Evolutionary conservation across 37 sponge, comb jelly and placozoan genomes (phyloP), one percentile per base, ranked within the genome.

Genomic region (Beroe forskalii): DNA sequence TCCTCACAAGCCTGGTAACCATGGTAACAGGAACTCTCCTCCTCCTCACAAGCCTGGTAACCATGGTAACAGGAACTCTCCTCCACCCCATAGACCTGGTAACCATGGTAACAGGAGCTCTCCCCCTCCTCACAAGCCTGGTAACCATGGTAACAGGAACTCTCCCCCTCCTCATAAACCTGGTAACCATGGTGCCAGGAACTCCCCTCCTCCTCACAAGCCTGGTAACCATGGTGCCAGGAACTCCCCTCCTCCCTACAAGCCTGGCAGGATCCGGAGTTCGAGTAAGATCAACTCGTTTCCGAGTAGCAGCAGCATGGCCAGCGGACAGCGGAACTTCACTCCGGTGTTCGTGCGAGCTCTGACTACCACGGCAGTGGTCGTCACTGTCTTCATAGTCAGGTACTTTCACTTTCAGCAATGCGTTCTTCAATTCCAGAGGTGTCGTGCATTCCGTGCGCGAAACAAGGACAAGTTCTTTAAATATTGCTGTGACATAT

Each of bases 381-480:
- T 80, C 1, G 86, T 80, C 1, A 24, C 86, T n/a, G 86, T 80
- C 55, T 80, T 80, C 30, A 44, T 80, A 3, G 27, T 80, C n/a
- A 80, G 86, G 86, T 80, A 48, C n/a, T n/a, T n/a, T n/a, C n/a
- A n/a, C n/a, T n/a, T n/a, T n/a, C n/a, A n/a, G n/a, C n/a, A n/a
- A n/a, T n/a, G n/a, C n/a, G n/a, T n/a, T n/a, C n/a, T n/a, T n/a
- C n/a, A 48, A 48, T 48, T 48, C 55, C 55, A 48, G 55, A 48
- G 55, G 55, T 17, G n/a, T n/a, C n/a, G n/a, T n/a, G n/a, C n/a
- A n/a, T n/a, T n/a, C n/a, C n/a, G n/a, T n/a, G n/a, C n/a, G n/a
- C n/a, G n/a, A n/a, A n/a, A n/a, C n/a, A n/a, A n/a, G n/a, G n/a
- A n/a, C n/a, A n/a, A n/a, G n/a, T n/a, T n/a, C n/a, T n/a, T n/a